Evolutionary conservation across 2,797 vertebrate species (phyloP).

Genomic region (Echeneis naucrates): DNA sequence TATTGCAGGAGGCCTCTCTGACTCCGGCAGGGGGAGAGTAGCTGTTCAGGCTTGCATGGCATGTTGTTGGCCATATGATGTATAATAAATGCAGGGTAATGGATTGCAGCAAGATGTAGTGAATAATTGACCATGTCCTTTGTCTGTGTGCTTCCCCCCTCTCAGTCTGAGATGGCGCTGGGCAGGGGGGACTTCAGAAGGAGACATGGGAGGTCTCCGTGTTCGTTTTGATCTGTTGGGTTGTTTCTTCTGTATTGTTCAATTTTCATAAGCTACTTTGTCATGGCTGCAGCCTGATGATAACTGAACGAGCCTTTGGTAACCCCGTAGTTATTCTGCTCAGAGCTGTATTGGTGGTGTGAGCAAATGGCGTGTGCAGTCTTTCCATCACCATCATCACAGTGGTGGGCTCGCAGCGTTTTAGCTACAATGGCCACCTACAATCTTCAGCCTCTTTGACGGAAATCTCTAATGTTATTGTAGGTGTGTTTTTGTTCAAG

Average conservation of each 20-base stretch:
- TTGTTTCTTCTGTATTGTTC: conserved; percentile 26
- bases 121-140: conserved; percentile 84
- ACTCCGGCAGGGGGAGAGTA: conserved; percentile 36
- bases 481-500: neutral
- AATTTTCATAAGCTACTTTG: conserved; percentile 23
- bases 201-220: conserved; percentile 32
- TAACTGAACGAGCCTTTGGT: conserved; percentile 26
- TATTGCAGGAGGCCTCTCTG: conserved; percentile 46
- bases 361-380: conserved; percentile 24
- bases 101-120: conserved; percentile 79
- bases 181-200: conserved; percentile 20
- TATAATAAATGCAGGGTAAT: conserved; percentile 85
- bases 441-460: conserved; percentile 26
- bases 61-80: conserved; percentile 72
- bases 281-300: conserved; percentile 6
- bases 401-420: conserved; percentile 27
- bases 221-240: conserved; percentile 25
- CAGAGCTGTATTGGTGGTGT: conserved; percentile 19
- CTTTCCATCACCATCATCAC: conserved; percentile 29
- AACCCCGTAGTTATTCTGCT: neutral
- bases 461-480: neutral
- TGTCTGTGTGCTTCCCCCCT: conserved; percentile 63
- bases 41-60: conserved; percentile 63
- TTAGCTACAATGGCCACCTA: conserved; percentile 29
- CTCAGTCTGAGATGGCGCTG: conserved; percentile 17